Percentiles rank a stretch among this genome's conserved stretches.
These are phyloP conservation scores for Aplysina aerophoba DNA, from an alignment of 37 sponge, comb jelly and placozoan genomes.

Conservation along the genomic window DNA sequence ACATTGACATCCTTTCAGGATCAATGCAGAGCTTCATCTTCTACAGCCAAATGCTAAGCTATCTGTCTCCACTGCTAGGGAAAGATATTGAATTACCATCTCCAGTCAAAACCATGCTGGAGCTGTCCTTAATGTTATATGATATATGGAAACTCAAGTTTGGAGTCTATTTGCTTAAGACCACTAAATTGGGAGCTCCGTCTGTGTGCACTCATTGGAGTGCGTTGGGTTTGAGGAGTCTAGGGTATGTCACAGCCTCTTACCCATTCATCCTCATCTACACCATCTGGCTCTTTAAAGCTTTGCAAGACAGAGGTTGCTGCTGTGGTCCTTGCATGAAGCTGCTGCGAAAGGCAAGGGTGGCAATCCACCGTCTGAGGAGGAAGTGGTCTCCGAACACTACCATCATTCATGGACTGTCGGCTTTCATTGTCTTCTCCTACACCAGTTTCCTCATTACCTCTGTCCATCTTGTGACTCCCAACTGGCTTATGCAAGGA, in stretches of 20 bases:
- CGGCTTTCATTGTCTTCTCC: conserved; percentile 16
- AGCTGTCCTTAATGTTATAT: neutral
- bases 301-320: conserved; percentile 23
- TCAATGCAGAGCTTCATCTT: conserved; percentile 35
- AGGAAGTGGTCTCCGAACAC: conserved; percentile 29
- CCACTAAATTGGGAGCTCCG: neutral
- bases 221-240: neutral
- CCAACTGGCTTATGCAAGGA: neutral
- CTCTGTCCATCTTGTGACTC: neutral
- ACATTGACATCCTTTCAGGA: conserved; percentile 30
- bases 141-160: conserved; percentile 18
- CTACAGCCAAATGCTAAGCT: conserved; percentile 6
- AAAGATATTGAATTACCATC: neutral
- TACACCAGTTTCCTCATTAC: conserved; percentile 23
- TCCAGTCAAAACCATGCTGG: neutral
- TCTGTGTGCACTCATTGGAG: neutral
- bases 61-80: neutral
- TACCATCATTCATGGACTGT: conserved; percentile 22
- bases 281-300: conserved; percentile 4
- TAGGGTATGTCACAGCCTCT: neutral
- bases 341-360: too few species aligned
- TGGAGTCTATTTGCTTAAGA: neutral
- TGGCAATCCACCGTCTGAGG: conserved; percentile 2
- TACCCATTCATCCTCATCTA: conserved; percentile 25
- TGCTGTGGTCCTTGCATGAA: conserved; percentile 9